These are phyloP conservation scores for Platycnemis pennipes DNA, from an alignment of 2,888 invertebrate species.

Conservation along the genomic window DNA sequence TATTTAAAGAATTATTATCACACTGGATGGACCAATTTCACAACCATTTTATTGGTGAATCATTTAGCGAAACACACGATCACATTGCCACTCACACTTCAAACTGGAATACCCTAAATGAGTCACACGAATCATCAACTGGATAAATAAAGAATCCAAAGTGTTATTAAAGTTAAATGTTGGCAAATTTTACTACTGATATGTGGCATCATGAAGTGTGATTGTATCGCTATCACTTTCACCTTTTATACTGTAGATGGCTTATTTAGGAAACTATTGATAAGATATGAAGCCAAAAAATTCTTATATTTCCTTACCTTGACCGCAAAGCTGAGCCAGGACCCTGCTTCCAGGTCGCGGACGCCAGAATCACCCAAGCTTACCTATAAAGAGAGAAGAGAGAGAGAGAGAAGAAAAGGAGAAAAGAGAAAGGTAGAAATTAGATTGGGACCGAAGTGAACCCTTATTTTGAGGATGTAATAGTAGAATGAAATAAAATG, in stretches of 20 bases:
- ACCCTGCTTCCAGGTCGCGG: conserved; percentile 66
- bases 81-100: too few species aligned
- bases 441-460: not conserved
- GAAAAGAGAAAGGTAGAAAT: conserved; percentile 49
- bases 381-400: conserved; percentile 56
- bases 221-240: not conserved
- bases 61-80: too few species aligned
- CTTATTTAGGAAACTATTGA: not conserved
- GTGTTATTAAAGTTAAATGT: not conserved
- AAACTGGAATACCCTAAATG: too few species aligned
- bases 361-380: conserved; percentile 67
- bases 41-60: not conserved
- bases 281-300: not conserved
- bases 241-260: not conserved
- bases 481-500: not conserved
- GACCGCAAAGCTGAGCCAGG: conserved; percentile 66
- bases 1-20: too few species aligned
- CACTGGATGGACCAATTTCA: conserved; percentile 7
- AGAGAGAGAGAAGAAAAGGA: conserved; percentile 47
- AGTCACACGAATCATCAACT: too few species aligned
- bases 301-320: conserved; percentile 35
- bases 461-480: not conserved
- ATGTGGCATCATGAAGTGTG: not conserved
- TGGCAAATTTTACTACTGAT: not conserved
- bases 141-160: too few species aligned